Evolutionary conservation across 2,888 invertebrate genomes (phyloP), one percentile per base, ranked within the genome.

Genomic region (Elaeidobius kamerunicus): DNA sequence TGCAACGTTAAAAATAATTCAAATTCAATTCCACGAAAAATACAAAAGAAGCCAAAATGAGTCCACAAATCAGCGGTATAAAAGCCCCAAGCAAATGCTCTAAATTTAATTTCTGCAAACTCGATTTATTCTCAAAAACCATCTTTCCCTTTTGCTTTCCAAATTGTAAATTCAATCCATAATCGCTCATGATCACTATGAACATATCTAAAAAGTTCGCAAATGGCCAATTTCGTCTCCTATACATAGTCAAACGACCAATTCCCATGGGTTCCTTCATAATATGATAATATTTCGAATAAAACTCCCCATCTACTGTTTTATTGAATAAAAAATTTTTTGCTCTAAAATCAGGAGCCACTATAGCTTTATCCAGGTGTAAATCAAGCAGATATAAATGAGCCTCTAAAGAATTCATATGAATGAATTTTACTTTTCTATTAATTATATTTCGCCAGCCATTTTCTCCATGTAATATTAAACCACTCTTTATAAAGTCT

Each of bases 231-330:
- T 49, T 54, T 27, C 20, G 43, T 16, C 35, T 44, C 9, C 44
- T 16, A 11, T 23, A 34, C 17, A 23, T 49, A 2, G 44, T 45
- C 19, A 49, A 5, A 23, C 18, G 16, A 4, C 49, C 38, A 7
- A 12, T 14, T 11, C 49, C 49, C 27, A 54, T 11, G 30, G 30
- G 34, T 39, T 54, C 49, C 16, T 48, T 54, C 5, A 49, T n/a
- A n/a, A 54, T 11, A 17, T 54, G 49, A 41, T 49, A 54, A 14
- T 40, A 44, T 6, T 49, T 28, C 11, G 49, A 32, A 34, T 44
- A 49, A 11, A 17, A 38, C 1, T 9, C 5, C 7, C 49, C 54
- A 45, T 35, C 28, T 9, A 3, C 16, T 6, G 44, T 49, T 44
- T 40, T 19, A 40, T 49, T 41, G 7, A 16, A 3, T 12, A 54